phyloP scores from a whole-genome alignment of 1,140 invertebrate genomes.

The Delia radicum region DNA sequence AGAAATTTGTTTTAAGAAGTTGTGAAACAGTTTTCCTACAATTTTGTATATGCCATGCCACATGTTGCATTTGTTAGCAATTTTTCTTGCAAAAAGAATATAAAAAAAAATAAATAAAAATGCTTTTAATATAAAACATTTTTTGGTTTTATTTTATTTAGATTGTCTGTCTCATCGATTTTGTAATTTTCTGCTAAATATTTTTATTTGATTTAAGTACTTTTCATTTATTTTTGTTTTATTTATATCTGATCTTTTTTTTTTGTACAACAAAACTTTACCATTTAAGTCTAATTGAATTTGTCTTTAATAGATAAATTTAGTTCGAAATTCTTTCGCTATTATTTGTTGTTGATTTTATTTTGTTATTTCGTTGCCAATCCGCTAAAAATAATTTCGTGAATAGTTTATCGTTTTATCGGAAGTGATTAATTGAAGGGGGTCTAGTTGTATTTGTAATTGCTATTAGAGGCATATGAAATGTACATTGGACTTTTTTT shows the following conservation, averaged over 20 bases:
- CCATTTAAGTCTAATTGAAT: conserved; percentile 16
- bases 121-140: neutral
- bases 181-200: neutral
- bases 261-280: conserved; percentile 1
- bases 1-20: neutral
- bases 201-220: neutral
- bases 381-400: conserved; percentile 4
- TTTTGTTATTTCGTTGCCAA: conserved; percentile 3
- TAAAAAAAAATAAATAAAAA: neutral
- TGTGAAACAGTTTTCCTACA: neutral
- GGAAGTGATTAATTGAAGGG: conserved; percentile 23
- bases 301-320: conserved; percentile 9
- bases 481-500: conserved; percentile 12
- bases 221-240: neutral
- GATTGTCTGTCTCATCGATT: neutral
- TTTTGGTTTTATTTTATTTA: neutral
- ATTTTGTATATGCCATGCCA: neutral
- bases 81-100: conserved; percentile 8
- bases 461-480: neutral
- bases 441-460: conserved; percentile 6
- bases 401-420: conserved; percentile 10
- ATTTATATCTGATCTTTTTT: neutral
- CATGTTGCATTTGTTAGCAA: conserved; percentile 18
- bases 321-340: neutral
- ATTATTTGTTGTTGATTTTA: neutral